Base-by-base conservation (phyloP, 2,888 invertebrate genomes). In the Helleia helle region DNA sequence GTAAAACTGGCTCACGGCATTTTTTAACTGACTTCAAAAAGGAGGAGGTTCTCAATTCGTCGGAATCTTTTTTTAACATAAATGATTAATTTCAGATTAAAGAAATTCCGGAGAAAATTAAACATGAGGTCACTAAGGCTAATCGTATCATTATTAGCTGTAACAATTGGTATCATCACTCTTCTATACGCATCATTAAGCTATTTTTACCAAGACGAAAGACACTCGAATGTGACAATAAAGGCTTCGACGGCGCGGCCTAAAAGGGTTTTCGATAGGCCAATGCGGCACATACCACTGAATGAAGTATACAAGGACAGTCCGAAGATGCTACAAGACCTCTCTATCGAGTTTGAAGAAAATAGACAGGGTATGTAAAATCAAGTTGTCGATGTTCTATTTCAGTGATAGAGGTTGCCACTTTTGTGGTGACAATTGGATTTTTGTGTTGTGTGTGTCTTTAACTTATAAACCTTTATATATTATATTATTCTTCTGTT, bases 81-180 rank as follows among this genome's bases (percentile, higher is more conserved):
- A n/a, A n/a, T n/a, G n/a, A n/a, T n/a, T n/a, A n/a, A 4, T 68
- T 74, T 42, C 63, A 77, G 79, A 46, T 36, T 69, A 43, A 65
- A 58, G 46, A 68, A 65, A 50, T 37, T 61, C 5, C 51, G 50
- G 36, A 62, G 64, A 40, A 62, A 59, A 52, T 31, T 47, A 34
- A 65, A 49, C 29, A 65, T 66, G 59, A 65, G 54, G 42, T 69
- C 65, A 38, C 44, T 65, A 15, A 69, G 64, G 51, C 46, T 65
- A 45, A 46, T 56, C 15, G 44, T 65, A 2, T 46, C 51, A 25
- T 24, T 59, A 29, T 41, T 64, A 31, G 53, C 49, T 18, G 43
- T 56, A 1, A 47, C 52, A 17, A 58, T 59, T 1, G 58, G 59
- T 44, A 58, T 68, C 24, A 43, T 62, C n/a, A 58, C 61, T 14